Evolutionary conservation across 2,113 vertebrate species (phyloP).

Genomic region (Microcebus jonahi): DNA sequence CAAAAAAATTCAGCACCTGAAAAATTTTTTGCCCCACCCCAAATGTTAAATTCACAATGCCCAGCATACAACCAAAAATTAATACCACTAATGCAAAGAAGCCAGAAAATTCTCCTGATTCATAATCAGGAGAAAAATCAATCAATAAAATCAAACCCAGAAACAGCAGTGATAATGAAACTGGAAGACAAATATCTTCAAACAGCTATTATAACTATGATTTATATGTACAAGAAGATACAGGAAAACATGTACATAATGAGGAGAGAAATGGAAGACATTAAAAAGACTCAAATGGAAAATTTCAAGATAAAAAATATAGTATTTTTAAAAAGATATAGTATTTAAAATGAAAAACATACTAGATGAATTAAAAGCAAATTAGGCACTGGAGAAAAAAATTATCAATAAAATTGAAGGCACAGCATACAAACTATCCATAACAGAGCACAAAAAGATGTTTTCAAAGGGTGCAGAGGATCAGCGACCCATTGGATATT

Average conservation of each 20-base stretch:
- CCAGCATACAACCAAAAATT: background rate
- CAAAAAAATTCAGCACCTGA: background rate
- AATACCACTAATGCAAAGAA: background rate
- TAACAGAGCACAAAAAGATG: background rate
- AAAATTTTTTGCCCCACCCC: background rate
- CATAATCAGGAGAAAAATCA: background rate
- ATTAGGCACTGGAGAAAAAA: background rate
- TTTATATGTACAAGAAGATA: background rate
- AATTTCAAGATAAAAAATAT: background rate
- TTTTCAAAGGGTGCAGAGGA: background rate
- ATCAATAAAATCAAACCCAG: background rate
- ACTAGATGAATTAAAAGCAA: background rate
- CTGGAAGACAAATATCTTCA: too few relatives aligned
- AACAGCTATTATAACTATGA: background rate
- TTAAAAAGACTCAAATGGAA: background rate
- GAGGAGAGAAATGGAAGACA: background rate
- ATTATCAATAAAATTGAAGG: background rate
- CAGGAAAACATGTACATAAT: background rate
- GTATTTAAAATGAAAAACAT: background rate
- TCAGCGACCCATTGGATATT: background rate
- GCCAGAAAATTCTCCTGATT: background rate
- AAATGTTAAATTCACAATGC: background rate
- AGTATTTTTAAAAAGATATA: too few relatives aligned
- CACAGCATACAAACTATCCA: background rate
- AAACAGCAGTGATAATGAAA: background rate